Percentiles rank a stretch among this genome's conserved stretches.
Conservation (phyloP, 37 sponge, comb jelly and placozoan genomes). For the Halisarca cf. caerulea region DNA sequence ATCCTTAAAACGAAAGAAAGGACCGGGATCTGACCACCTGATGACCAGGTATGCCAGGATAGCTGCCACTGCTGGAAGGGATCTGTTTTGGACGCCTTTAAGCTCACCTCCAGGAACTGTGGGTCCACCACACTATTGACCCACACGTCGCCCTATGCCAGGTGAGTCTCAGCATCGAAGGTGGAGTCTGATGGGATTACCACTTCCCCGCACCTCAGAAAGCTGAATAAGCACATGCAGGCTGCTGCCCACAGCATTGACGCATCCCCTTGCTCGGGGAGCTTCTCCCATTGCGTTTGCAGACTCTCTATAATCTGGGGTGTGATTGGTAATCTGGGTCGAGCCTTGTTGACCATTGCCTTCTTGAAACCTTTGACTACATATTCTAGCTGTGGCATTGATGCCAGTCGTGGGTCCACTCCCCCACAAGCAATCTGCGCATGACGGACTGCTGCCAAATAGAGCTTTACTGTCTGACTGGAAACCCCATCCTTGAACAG, state of each 20-base stretch:
- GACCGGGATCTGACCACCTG: neutral
- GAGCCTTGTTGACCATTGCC: neutral
- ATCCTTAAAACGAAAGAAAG: neutral
- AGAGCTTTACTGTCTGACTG: neutral
- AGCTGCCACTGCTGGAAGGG: constrained; percentile 9
- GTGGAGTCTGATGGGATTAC: neutral
- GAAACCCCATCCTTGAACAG: neutral
- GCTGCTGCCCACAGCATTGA: neutral
- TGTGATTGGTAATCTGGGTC: neutral
- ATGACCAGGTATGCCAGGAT: neutral
- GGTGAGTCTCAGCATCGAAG: neutral
- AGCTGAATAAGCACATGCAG: neutral
- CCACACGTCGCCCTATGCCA: neutral
- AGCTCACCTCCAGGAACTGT: neutral
- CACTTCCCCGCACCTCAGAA: neutral
- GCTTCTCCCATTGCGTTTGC: neutral
- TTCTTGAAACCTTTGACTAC: constrained; percentile 25
- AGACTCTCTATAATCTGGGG: neutral
- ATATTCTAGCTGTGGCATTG: constrained; percentile 27
- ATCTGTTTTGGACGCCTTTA: neutral
- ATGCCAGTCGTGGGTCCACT: neutral
- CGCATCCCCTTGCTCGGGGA: neutral
- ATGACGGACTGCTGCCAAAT: constrained; percentile 45
- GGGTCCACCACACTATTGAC: neutral
- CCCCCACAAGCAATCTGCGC: constrained; percentile 27